These are phyloP conservation scores for Eolophus roseicapilla DNA, from an alignment of 2,113 vertebrate species.

Conservation along the genomic window DNA sequence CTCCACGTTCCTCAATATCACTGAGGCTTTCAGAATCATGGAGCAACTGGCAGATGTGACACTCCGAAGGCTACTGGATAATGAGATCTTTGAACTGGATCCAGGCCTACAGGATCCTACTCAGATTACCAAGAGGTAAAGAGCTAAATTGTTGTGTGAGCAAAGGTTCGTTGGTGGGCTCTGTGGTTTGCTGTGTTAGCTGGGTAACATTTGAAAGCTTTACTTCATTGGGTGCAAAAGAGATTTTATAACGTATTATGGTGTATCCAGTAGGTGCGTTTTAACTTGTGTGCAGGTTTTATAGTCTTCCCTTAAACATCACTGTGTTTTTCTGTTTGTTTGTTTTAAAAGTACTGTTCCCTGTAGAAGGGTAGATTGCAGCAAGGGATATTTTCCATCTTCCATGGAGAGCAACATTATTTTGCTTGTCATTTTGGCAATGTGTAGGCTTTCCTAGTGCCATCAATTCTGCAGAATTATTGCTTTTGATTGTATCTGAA, in stretches of 20 bases:
- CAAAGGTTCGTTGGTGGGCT: neutral
- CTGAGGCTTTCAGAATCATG: constrained; percentile 87
- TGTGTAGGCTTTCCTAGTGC: neutral
- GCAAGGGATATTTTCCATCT: neutral
- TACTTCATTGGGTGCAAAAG: neutral
- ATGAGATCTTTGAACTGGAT: constrained; percentile 89
- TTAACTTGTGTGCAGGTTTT: neutral
- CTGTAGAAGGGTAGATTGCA: neutral
- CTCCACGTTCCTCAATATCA: constrained; percentile 91
- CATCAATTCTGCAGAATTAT: neutral
- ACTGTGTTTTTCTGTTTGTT: neutral
- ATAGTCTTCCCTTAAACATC: neutral
- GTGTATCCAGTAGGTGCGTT: neutral
- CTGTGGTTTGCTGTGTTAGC: neutral
- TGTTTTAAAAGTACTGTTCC: neutral
- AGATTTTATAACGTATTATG: neutral
- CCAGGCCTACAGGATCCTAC: constrained; percentile 85
- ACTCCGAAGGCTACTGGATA: constrained; percentile 90
- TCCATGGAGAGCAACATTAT: neutral
- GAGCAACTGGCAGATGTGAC: constrained; percentile 93
- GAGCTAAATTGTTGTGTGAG: neutral
- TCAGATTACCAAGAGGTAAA: constrained; percentile 90
- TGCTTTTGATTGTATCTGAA: neutral
- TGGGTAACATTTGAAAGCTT: neutral
- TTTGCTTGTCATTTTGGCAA: neutral